Evolutionary conservation across 92 coral and sea anemone genomes (phyloP), one percentile per base, ranked within the genome.

Genomic region (Desmophyllum pertusum): DNA sequence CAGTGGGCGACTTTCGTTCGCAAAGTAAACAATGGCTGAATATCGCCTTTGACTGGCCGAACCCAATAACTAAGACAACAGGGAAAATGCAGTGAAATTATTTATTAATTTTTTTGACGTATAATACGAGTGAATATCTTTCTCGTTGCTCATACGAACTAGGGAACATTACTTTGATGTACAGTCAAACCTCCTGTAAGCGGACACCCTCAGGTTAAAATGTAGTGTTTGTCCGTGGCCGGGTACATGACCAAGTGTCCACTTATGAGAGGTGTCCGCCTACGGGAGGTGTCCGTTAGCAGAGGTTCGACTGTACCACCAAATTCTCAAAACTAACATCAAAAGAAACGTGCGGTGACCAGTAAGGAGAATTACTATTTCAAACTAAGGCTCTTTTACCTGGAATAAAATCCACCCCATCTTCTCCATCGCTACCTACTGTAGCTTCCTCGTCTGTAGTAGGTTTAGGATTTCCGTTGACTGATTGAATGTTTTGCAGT

Each of bases 321-420:
- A n/a, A 38, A 23, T 41, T n/a, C 35, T 25, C 53, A 11, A 25
- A 25, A 41, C 15, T 66, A 11, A 46, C 53, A 45, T 30, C 37
- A 80, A 9, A 18, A 29, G 76, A 41, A 21, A 14, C 13, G 18
- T 35, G 8, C 1, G 33, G 48, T 18, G 31, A 39, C 2, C 3
- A 13, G 21, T 38, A 10, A 4, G 23, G 38, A 73, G 61, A 27
- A 42, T 73, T 1, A 45, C 1, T 17, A 42, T 43, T 52, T 73
- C 13, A 33, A 42, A 11, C 67, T 19, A 59, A 39, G 33, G 23
- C n/a, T 39, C 63, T 43, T 87, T 76, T 27, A 88, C 94, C 97
- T 88, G 94, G 94, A 43, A 93, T 80, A 72, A 85, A 91, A 62
- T 93, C 94, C 48, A 88, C 91, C n/a, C 85, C 42, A 45, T 79